Percentiles rank a stretch among this genome's conserved stretches.
Conservation (phyloP, 2,888 invertebrate genomes). For the Dolichopus griseipennis region DNA sequence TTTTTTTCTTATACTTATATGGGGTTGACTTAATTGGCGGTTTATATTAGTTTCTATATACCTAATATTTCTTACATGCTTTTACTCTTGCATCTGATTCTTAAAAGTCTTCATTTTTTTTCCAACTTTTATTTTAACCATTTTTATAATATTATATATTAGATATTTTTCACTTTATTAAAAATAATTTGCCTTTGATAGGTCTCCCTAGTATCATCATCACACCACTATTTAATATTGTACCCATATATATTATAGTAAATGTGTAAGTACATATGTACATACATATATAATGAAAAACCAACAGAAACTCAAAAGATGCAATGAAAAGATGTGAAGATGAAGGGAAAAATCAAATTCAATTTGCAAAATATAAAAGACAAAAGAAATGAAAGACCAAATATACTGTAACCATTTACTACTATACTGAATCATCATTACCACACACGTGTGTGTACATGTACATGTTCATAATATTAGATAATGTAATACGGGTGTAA, state of each 20-base stretch:
- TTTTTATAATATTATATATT: background rate
- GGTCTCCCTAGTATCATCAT: background rate
- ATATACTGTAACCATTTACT: background rate
- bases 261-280: background rate
- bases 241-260: background rate
- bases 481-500: no score
- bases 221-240: background rate
- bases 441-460: no score
- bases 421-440: background rate
- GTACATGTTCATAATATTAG: no score
- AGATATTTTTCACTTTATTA: background rate
- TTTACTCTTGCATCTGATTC: background rate
- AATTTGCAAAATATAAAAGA: background rate
- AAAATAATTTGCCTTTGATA: slow-evolving; percentile 4
- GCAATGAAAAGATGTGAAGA: background rate
- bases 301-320: no score
- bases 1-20: background rate
- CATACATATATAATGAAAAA: no score
- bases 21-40: background rate
- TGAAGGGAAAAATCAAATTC: background rate
- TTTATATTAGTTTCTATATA: no score
- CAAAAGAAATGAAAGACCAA: background rate
- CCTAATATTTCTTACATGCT: no score
- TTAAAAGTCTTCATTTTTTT: background rate
- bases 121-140: background rate